A percentile compares a stretch with the other conserved stretches of the same genome.
These are phyloP conservation scores for Hypena proboscidalis DNA, from an alignment of 2,888 invertebrate species.

Conservation along the genomic window DNA sequence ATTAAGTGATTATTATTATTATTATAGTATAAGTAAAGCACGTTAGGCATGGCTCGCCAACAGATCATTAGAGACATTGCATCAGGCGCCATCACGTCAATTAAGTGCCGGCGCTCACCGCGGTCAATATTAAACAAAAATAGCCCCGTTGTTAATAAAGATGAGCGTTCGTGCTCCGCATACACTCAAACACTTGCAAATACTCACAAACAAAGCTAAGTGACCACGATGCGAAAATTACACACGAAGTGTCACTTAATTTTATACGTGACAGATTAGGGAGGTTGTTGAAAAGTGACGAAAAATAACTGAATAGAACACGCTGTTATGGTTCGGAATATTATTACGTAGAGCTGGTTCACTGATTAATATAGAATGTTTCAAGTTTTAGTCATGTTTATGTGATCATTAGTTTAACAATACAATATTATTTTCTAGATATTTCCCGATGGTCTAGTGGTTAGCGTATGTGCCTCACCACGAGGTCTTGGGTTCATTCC, in stretches of 20 bases:
- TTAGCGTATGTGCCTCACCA: too few relatives aligned
- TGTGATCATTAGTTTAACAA: too few relatives aligned
- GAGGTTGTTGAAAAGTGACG: constrained; percentile 19
- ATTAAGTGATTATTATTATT: too few relatives aligned
- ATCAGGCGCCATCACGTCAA: constrained; percentile 60
- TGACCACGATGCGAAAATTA: constrained; percentile 54
- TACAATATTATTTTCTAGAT: too few relatives aligned
- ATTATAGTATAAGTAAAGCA: too few relatives aligned
- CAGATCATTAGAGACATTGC: constrained; percentile 48
- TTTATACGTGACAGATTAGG: constrained; percentile 60
- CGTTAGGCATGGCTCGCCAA: constrained; percentile 16
- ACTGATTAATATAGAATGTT: too few relatives aligned
- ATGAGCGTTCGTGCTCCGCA: constrained; percentile 65
- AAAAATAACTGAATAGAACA: constrained; percentile 12
- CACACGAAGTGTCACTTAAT: constrained; percentile 55
- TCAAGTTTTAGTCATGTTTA: too few relatives aligned
- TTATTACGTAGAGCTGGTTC: too few relatives aligned
- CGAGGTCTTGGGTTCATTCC: too few relatives aligned
- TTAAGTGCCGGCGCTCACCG: constrained; percentile 57
- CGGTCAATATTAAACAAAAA: constrained; percentile 62
- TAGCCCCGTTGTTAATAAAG: constrained; percentile 67
- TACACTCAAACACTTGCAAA: constrained; percentile 68
- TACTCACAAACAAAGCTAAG: constrained; percentile 55
- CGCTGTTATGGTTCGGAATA: too few relatives aligned
- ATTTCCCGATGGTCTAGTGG: too few relatives aligned